These are phyloP conservation scores for Xenopus tropicalis DNA, from an alignment of 2,113 vertebrate genomes.

Conservation along the genomic window DNA sequence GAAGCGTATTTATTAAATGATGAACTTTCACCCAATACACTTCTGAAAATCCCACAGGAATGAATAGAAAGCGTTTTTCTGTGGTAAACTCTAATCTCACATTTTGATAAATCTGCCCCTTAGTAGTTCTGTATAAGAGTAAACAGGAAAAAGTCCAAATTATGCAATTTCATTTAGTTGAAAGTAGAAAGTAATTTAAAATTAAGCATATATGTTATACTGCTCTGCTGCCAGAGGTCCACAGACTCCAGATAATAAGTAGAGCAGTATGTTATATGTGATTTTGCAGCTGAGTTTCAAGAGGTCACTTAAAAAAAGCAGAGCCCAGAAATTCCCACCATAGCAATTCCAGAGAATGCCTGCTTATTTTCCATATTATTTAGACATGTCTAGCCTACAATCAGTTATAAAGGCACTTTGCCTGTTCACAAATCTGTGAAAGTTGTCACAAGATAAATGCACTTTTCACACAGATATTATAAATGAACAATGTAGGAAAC, in stretches of 20 bases:
- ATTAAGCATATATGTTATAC: slow-evolving; percentile 9
- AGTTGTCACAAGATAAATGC: slow-evolving; percentile 8
- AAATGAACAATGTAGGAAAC: neutral
- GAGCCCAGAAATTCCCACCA: slow-evolving; percentile 37
- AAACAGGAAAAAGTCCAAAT: too few species aligned
- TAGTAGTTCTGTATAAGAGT: too few species aligned
- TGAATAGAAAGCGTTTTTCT: too few species aligned
- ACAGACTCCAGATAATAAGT: slow-evolving; percentile 11
- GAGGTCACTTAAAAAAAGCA: slow-evolving; percentile 42
- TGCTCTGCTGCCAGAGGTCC: slow-evolving; percentile 13
- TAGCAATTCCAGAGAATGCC: slow-evolving; percentile 31
- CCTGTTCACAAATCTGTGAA: slow-evolving; percentile 15
- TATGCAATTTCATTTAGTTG: too few species aligned
- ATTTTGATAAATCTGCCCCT: too few species aligned
- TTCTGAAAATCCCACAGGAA: too few species aligned
- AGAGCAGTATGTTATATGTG: slow-evolving; percentile 23
- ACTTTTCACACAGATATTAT: slow-evolving; percentile 12
- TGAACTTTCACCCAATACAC: too few species aligned
- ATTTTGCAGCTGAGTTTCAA: slow-evolving; percentile 20
- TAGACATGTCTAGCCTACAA: slow-evolving; percentile 39
- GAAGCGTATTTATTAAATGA: too few species aligned
- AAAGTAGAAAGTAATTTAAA: slow-evolving; percentile 7
- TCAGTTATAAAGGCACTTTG: slow-evolving; percentile 12
- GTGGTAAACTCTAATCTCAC: too few species aligned
- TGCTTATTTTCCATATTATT: slow-evolving; percentile 37